Evolutionary conservation across 1,140 invertebrate species (phyloP), one percentile per base, ranked within the genome.

Genomic region (Manduca sexta): DNA sequence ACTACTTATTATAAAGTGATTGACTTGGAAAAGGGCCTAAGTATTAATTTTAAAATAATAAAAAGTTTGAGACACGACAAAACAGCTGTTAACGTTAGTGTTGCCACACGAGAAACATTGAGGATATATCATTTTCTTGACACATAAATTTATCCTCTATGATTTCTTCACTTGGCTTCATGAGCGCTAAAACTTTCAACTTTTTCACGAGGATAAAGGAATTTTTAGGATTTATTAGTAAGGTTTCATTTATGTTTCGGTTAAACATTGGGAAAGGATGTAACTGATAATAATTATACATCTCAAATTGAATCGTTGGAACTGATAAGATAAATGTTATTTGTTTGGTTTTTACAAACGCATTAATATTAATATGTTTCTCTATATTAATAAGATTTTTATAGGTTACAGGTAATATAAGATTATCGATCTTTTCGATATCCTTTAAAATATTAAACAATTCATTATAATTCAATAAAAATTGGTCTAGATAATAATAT

Each of bases 261-360:
- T 45, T 17, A 11, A 34, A 39, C 16, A 56, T 43, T 2, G 54
- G 54, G n/a, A 56, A 33, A 10, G 51, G 44, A 13, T 44, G 11
- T 31, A 53, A 16, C 48, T 39, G 51, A 38, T 46, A 56, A 40
- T 60, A 60, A 2, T 38, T 52, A 31, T 47, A 55, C n/a, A 41
- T 34, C 14, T 46, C 39, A n/a, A 18, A 26, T 15, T 40, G 34
- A 8, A 60, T 39, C 38, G 49, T 41, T 6, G 56, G 56, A 10
- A 60, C 17, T 13, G 42, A 8, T 26, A 54, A 47, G 31, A 59
- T 53, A 37, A 59, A 53, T 21, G 39, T 59, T 53, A 59, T 53
- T 35, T 50, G 43, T 44, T 48, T 51, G 12, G 45, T 15, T 33
- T 54, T 59, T 14, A 47, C 30, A 47, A 51, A 59, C 30, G 39